Evolutionary conservation across 2,888 invertebrate species (phyloP), one percentile per base, ranked within the genome.

Genomic region (Drosophila conformis): DNA sequence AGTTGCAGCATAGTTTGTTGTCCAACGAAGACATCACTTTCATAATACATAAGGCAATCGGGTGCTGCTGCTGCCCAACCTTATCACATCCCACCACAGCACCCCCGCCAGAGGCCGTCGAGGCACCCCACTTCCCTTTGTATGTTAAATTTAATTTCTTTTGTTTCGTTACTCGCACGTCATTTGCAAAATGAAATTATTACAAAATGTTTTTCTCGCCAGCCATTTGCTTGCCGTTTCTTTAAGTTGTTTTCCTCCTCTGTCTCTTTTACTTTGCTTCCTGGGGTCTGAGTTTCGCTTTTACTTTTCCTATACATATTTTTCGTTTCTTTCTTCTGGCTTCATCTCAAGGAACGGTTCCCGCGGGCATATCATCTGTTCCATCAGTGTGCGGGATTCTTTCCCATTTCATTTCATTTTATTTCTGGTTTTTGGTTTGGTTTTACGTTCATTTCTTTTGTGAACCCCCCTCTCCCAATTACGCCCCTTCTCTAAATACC

Each of bases 161-260:
- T 90, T 90, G 91, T 91, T 91, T 81, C 83, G 85, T 91, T 85
- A 90, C 90, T 90, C 87, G 90, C 86, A 90, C 91, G 90, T 90
- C 90, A 90, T 90, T 90, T 91, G 90, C 91, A 90, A 90, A 90
- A 91, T 90, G 80, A 91, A 90, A 91, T 90, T 90, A 91, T 90
- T 90, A 87, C 87, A 91, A 87, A 91, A 90, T 83, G 81, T 73
- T 78, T 74, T 76, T 64, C 72, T 69, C 67, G 68, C 76, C 56
- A 54, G 35, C 54, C 27, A 27, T 76, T 71, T 42, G 64, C 69
- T 65, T 58, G 46, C 25, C 46, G 8, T 54, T 76, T 40, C 35
- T 48, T 65, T 8, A 71, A 64, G 46, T 75, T 62, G 25, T 54
- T 27, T 6, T 35, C 25, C 15, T 57, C 27, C 25, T 51, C 53